phyloP scores from a whole-genome alignment of 2,113 vertebrate species.

The Cromileptes altivelis region DNA sequence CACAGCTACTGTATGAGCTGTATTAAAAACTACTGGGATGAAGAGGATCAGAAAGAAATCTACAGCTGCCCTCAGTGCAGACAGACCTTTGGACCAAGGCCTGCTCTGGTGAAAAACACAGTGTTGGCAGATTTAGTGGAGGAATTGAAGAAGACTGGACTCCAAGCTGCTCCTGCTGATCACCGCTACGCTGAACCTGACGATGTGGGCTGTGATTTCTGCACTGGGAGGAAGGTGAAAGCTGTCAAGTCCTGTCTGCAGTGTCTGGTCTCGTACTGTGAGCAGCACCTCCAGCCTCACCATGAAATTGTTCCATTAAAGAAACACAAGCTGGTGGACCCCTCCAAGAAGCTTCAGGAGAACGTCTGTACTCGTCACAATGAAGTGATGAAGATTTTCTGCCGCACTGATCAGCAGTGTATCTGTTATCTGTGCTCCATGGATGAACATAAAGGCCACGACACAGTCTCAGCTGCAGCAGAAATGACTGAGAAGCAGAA shows the following conservation, averaged over 20 bases:
- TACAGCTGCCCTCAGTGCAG: conserved; percentile 34
- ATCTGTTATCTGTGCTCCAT: no score
- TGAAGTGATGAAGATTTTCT: no score
- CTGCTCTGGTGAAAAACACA: not conserved
- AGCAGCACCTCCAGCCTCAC: conserved; percentile 43
- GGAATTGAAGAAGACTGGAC: conserved; percentile 9
- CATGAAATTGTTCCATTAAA: not conserved
- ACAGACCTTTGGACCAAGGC: conserved; percentile 9
- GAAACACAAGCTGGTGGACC: no score
- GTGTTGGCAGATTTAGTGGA: conserved; percentile 22
- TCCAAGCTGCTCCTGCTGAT: conserved; percentile 7
- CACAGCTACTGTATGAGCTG: no score
- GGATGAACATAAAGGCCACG: no score
- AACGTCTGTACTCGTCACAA: no score
- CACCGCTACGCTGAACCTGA: not conserved
- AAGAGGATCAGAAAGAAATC: not conserved
- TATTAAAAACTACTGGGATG: conserved; percentile 10
- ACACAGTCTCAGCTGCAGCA: not conserved
- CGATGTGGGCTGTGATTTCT: conserved; percentile 33
- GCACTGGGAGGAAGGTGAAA: conserved; percentile 11
- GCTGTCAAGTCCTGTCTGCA: conserved; percentile 25
- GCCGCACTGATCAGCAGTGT: no score
- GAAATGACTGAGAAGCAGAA: not conserved
- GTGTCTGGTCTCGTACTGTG: conserved; percentile 31
- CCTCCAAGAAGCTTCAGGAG: no score